Evolutionary conservation across 2,113 vertebrate genomes (phyloP).

Genomic region (Phalacrocorax pelagicus): DNA sequence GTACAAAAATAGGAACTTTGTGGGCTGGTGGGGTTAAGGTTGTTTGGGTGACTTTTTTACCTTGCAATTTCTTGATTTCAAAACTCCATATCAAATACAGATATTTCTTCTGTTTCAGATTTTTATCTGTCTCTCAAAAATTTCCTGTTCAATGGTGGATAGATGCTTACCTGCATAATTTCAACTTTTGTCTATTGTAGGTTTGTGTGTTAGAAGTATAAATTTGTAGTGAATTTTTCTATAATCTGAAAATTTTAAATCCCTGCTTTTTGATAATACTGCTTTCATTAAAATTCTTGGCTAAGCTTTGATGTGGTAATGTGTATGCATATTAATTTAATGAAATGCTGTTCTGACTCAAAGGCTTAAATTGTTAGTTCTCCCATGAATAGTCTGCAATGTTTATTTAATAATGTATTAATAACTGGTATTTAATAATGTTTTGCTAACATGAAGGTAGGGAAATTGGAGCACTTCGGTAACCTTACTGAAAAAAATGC

Average conservation of each 20-base stretch:
- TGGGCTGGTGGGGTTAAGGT: neutral
- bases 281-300: neutral
- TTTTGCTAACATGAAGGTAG: neutral
- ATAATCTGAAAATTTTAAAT: neutral
- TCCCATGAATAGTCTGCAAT: neutral
- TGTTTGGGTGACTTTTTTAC: neutral
- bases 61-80: neutral
- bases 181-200: fast-evolving
- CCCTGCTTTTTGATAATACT: neutral
- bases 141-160: neutral
- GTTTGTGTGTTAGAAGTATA: neutral
- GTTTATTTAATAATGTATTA: neutral
- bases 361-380: neutral
- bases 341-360: neutral
- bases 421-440: neutral
- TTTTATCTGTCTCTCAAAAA: neutral
- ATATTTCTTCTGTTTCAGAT: neutral
- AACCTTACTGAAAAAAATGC: neutral
- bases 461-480: neutral
- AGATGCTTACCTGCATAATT: neutral
- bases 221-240: neutral
- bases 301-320: neutral
- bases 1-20: neutral
- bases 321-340: neutral
- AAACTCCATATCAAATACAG: neutral